A percentile compares a stretch with the other conserved stretches of the same genome.
These are phyloP conservation scores for Vipera ursinii DNA, from an alignment of 2,797 vertebrate genomes.

Conservation along the genomic window DNA sequence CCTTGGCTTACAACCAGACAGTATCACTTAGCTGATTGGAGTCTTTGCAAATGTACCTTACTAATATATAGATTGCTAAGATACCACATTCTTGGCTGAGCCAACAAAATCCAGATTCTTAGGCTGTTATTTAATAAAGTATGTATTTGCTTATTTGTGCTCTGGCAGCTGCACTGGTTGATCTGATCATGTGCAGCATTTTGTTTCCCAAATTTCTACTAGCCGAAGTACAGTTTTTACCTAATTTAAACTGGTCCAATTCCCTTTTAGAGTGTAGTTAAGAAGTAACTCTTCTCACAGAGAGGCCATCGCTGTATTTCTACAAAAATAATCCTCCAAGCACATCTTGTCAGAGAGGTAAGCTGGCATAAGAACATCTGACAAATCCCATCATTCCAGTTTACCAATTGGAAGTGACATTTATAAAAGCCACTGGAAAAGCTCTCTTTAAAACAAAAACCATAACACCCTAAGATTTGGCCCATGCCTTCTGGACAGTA, in stretches of 20 bases:
- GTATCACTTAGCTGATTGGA: constrained; percentile 24
- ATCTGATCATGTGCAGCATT: neutral
- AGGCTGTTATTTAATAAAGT: neutral
- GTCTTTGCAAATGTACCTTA: neutral
- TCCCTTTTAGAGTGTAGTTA: neutral
- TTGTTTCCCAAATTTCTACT: neutral
- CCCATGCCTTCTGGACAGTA: neutral
- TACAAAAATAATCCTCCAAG: neutral
- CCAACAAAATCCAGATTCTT: neutral
- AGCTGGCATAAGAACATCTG: neutral
- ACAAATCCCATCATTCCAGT: neutral
- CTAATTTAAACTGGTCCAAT: neutral
- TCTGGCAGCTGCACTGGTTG: neutral
- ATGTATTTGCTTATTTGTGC: neutral
- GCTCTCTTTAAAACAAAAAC: neutral
- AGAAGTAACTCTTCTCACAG: neutral
- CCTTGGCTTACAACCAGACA: neutral
- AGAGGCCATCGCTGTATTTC: neutral
- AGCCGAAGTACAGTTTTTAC: neutral
- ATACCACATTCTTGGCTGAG: neutral
- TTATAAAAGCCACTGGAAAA: neutral
- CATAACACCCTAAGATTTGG: neutral
- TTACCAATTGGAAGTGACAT: neutral
- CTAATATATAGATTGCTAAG: neutral
- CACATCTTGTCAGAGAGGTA: neutral